These are phyloP conservation scores for Atherinosoma microstoma DNA, from an alignment of 2,797 vertebrate genomes.

Conservation along the genomic window DNA sequence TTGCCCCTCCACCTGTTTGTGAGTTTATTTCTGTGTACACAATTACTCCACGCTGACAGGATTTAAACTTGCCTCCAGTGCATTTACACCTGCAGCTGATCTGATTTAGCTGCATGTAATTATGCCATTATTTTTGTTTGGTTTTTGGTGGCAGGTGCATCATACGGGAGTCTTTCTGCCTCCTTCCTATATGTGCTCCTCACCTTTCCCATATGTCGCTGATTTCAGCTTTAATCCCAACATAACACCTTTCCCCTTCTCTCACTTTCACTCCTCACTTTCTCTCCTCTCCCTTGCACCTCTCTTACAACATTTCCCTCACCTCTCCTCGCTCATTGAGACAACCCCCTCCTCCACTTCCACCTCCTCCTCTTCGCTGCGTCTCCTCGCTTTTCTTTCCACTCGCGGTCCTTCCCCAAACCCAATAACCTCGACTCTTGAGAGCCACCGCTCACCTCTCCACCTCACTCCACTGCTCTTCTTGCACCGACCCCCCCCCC, in stretches of 20 bases:
- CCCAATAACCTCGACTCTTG: slow-evolving; percentile 58
- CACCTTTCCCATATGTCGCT: slow-evolving; percentile 60
- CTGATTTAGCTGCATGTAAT: slow-evolving; percentile 38
- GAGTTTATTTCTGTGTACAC: slow-evolving; percentile 47
- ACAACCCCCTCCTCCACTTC: slow-evolving; percentile 14
- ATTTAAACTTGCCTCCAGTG: slow-evolving; percentile 25
- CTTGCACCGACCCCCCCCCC: slow-evolving; percentile 14
- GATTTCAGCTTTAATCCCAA: slow-evolving; percentile 58
- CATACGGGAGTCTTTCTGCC: not conserved
- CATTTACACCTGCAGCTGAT: slow-evolving; percentile 55
- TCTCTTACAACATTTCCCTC: slow-evolving; percentile 59
- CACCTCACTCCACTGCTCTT: slow-evolving; percentile 46
- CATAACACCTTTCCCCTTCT: slow-evolving; percentile 61
- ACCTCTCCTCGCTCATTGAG: slow-evolving; percentile 43
- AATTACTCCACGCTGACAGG: slow-evolving; percentile 39
- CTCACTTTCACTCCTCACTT: slow-evolving; percentile 46
- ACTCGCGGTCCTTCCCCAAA: slow-evolving; percentile 38
- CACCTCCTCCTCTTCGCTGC: not conserved
- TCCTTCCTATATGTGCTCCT: slow-evolving; percentile 13
- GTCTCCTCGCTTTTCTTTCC: slow-evolving; percentile 37
- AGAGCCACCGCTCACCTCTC: slow-evolving; percentile 35
- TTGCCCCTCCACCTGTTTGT: slow-evolving; percentile 53
- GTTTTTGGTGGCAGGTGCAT: slow-evolving; percentile 22
- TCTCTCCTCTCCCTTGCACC: slow-evolving; percentile 56
- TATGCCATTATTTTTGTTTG: slow-evolving; percentile 29